Evolutionary conservation across 2,888 invertebrate genomes (phyloP).

Genomic region (Phania funesta): DNA sequence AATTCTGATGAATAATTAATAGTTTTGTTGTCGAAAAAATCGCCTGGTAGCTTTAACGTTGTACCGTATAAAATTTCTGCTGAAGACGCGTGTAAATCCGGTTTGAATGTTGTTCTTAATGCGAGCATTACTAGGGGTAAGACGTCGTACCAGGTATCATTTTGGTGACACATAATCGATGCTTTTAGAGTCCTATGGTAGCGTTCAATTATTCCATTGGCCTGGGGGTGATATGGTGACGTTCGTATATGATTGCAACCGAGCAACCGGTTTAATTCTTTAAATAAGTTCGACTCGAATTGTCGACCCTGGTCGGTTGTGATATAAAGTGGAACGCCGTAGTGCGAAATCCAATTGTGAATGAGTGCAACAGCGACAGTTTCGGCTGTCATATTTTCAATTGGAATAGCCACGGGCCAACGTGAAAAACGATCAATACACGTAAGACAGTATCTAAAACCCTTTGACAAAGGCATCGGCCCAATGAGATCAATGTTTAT

Average conservation of each 20-base stretch:
- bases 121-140: slow-evolving; percentile 51
- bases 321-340: slow-evolving; percentile 76
- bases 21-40: slow-evolving; percentile 40
- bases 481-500: slow-evolving; percentile 78
- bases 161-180: slow-evolving; percentile 43
- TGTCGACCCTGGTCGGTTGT: slow-evolving; percentile 78
- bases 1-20: slow-evolving; percentile 1
- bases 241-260: slow-evolving; percentile 50
- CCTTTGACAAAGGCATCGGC: slow-evolving; percentile 74
- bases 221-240: slow-evolving; percentile 72
- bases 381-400: slow-evolving; percentile 65
- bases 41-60: slow-evolving; percentile 45
- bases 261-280: slow-evolving; percentile 67
- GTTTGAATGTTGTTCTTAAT: slow-evolving; percentile 48
- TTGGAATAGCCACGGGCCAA: slow-evolving; percentile 70
- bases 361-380: slow-evolving; percentile 73
- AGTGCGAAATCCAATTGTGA: slow-evolving; percentile 78
- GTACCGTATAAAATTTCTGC: slow-evolving; percentile 53
- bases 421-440: slow-evolving; percentile 68
- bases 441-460: slow-evolving; percentile 72
- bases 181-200: slow-evolving; percentile 43
- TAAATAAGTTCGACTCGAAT: slow-evolving; percentile 75
- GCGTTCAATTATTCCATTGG: slow-evolving; percentile 70
- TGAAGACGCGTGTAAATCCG: slow-evolving; percentile 45
- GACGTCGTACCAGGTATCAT: slow-evolving; percentile 32